Evolutionary conservation across 2,113 vertebrate species (phyloP).

Genomic region (Beaufortia kweichowensis): DNA sequence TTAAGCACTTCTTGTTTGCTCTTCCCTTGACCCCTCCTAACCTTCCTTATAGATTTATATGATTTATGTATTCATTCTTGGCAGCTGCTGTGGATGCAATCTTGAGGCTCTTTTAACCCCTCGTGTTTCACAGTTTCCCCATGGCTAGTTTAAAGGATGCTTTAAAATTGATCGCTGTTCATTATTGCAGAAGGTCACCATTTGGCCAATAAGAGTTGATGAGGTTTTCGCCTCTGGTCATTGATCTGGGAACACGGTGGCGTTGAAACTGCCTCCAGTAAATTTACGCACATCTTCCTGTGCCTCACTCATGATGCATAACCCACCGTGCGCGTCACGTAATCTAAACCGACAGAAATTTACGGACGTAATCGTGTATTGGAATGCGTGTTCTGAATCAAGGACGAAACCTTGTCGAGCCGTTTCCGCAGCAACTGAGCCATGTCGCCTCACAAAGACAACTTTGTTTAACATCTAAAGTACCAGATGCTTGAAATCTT

Average conservation of each 20-base stretch:
- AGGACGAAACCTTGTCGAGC: not conserved
- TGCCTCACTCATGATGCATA: not conserved
- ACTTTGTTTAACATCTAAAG: slow-evolving; percentile 15
- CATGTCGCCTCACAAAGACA: not conserved
- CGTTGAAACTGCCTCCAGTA: slow-evolving; percentile 18
- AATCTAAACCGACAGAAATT: not conserved
- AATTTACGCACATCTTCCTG: slow-evolving; percentile 1
- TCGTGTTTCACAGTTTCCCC: slow-evolving; percentile 30
- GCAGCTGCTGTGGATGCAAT: slow-evolving; percentile 31
- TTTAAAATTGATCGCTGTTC: slow-evolving; percentile 41
- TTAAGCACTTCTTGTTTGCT: slow-evolving; percentile 40
- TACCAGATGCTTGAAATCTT: not conserved
- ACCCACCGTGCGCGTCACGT: not conserved
- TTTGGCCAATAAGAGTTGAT: slow-evolving; percentile 18
- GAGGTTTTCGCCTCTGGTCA: slow-evolving; percentile 29
- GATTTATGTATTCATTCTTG: slow-evolving; percentile 43
- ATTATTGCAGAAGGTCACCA: slow-evolving; percentile 40
- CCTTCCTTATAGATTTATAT: slow-evolving; percentile 46
- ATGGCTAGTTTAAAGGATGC: slow-evolving; percentile 25
- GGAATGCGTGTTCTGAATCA: not conserved
- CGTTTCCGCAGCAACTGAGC: not conserved
- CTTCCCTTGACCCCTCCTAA: slow-evolving; percentile 43
- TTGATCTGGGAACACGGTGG: slow-evolving; percentile 13
- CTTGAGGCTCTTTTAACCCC: slow-evolving; percentile 42
- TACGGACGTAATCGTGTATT: not conserved